Conservation (phyloP, 2,888 invertebrate genomes). For the Thecocarcelia acutangulata region DNA sequence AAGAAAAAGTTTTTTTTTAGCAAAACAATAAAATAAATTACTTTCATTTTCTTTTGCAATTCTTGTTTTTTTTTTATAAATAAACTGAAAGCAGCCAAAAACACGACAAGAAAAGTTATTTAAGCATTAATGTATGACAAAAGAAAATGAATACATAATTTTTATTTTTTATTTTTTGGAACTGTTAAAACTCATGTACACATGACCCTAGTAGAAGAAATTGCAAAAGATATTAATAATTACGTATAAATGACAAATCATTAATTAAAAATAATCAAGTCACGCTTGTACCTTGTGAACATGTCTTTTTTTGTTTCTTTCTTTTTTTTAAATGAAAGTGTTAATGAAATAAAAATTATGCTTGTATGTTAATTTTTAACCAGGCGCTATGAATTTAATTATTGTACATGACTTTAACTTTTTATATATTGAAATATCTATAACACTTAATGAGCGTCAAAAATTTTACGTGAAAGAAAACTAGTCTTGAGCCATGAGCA, state of each 20-base stretch:
- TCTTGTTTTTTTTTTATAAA: not conserved
- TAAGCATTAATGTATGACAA: too few relatives aligned
- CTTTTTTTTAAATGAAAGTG: conserved; percentile 34
- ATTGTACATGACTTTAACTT: too few relatives aligned
- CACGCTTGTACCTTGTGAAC: not conserved
- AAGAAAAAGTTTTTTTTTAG: too few relatives aligned
- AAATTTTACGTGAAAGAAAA: too few relatives aligned
- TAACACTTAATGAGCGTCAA: not conserved
- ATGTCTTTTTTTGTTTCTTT: not conserved
- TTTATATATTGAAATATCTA: not conserved
- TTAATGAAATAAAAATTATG: conserved; percentile 13
- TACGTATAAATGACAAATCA: conserved; percentile 18
- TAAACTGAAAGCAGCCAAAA: conserved; percentile 2
- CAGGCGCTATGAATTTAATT: not conserved
- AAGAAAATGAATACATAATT: too few relatives aligned
- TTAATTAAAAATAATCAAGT: not conserved
- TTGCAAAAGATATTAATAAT: too few relatives aligned
- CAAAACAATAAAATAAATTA: not conserved
- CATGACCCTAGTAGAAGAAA: too few relatives aligned
- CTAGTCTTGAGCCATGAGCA: too few relatives aligned
- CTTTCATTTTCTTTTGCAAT: conserved; percentile 20
- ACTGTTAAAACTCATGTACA: too few relatives aligned
- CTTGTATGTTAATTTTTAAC: not conserved
- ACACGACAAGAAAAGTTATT: not conserved
- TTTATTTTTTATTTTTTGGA: too few relatives aligned